Base-by-base conservation (phyloP, 2,113 vertebrate genomes). In the Asarcornis scutulata region DNA sequence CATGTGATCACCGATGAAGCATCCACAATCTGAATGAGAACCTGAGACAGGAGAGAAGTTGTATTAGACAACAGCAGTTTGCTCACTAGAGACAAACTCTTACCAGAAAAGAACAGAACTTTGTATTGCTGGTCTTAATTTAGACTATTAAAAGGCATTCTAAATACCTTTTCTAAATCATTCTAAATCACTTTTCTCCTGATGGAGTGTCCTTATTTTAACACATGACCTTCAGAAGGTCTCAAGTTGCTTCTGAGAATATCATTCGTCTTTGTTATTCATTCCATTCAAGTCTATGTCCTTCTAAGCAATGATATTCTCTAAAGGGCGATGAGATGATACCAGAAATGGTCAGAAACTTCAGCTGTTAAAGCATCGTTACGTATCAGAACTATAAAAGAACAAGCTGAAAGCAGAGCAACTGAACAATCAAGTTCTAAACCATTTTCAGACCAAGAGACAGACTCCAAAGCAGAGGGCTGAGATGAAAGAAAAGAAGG, bases 1-100 rank as follows among this genome's bases (percentile, higher is more conserved):
- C 99, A 99, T 0, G 99, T 99, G 97, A 99, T 99, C 89, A 99
- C 99, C 0, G 99, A 99, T 2, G 99, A 98, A 17, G 98, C 98
- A 3, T 99, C 99, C 59, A 98, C 98, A 34, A 99, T 99, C 97
- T 99, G 98, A 22, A 99, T 97, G 92, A 99, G 97, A 86, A 99
- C 98, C 99, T 99, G 73, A 26, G 62, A 55, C 21, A 50, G 48
- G 9, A 82, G 26, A 53, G 14, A 3, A 64, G 27, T n/a, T 34
- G 2, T 9, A 26, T 82, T 2, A 91, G 56, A 72, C 31, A 88
- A 27, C 0, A 68, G 67, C 50, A 64, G 50, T 75, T 76, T 79
- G 18, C 34, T 91, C 58, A 67, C 22, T 59, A 63, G 85, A 83
- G 32, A 27, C 34, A 81, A 88, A 67, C 9, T 64, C 27, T 42